A percentile compares a stretch with the other conserved stretches of the same genome.
These are phyloP conservation scores for Mus spretus DNA, from an alignment of 2,797 vertebrate genomes.

Conservation along the genomic window DNA sequence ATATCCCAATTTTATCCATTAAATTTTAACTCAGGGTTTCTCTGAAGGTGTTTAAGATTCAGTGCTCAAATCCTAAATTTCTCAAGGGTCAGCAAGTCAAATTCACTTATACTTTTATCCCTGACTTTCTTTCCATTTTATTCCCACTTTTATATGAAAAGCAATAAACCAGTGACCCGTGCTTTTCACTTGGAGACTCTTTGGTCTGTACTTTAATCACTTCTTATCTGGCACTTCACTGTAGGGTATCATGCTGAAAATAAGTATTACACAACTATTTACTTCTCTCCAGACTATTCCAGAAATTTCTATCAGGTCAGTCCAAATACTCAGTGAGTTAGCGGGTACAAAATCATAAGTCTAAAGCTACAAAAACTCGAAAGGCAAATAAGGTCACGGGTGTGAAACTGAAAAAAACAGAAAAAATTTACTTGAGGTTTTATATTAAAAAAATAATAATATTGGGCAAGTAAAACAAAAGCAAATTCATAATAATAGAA, in stretches of 20 bases:
- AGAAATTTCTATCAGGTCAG: slow-evolving; percentile 45
- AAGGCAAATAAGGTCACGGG: slow-evolving; percentile 59
- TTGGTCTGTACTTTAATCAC: slow-evolving; percentile 56
- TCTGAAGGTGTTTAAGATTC: slow-evolving; percentile 85
- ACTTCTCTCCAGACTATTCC: slow-evolving; percentile 36
- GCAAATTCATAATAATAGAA: neutral
- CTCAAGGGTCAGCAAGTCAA: slow-evolving; percentile 85
- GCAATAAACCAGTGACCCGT: slow-evolving; percentile 80
- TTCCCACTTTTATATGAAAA: slow-evolving; percentile 77
- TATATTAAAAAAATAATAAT: neutral
- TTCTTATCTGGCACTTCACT: slow-evolving; percentile 62
- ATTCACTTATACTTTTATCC: slow-evolving; percentile 84
- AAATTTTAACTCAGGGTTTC: slow-evolving; percentile 82
- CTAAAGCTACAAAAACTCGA: neutral
- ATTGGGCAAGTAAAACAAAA: neutral
- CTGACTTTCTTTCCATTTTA: slow-evolving; percentile 67
- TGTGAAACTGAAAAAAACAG: neutral
- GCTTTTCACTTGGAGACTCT: slow-evolving; percentile 61
- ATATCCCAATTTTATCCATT: slow-evolving; percentile 75
- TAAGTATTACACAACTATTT: slow-evolving; percentile 61
- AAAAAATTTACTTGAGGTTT: neutral
- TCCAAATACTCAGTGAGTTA: neutral
- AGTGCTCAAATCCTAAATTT: slow-evolving; percentile 84
- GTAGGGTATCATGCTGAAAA: slow-evolving; percentile 39
- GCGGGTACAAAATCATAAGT: slow-evolving; percentile 36